Evolutionary conservation across 2,797 vertebrate genomes (phyloP), one percentile per base, ranked within the genome.

Genomic region (Amblyopsis hoosieri): DNA sequence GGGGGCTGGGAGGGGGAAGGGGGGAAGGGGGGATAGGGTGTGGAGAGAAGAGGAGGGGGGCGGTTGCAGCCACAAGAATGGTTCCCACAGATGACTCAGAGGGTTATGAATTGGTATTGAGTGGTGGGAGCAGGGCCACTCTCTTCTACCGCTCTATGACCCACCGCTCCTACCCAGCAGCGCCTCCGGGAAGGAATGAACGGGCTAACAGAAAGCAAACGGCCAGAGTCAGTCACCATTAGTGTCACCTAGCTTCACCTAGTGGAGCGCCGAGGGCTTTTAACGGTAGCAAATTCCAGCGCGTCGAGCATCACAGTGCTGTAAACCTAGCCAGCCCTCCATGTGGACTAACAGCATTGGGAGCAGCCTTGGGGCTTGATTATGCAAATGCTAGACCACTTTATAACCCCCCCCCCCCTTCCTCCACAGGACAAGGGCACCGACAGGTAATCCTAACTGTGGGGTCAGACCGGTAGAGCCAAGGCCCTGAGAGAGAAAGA

Each of bases 151-250:
- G 8, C 54, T 17, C 4, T 72, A 42, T 17, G 17, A 10, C 60
- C 51, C 60, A 12, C 19, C 49, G 50, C 54, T 13, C 15, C 54
- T 61, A 12, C 13, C 76, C 29, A 31, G 47, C 55, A 2, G 15
- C n/a, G 17, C 64, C 67, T 52, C 66, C 62, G 59, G 56, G 12
- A 74, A 69, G 59, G 71, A 83, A 85, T 77, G 61, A 81, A 84
- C 45, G 63, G 45, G 14, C 17, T 65, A 67, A 81, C 73, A 77
- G 57, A 84, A 80, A 80, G 71, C 67, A 84, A 90, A 87, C 70
- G 66, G 78, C 48, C 71, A 77, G 58, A 82, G 83, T 85, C 86
- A 77, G 72, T 78, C 64, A 84, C 72, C 75, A 85, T 88, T 83
- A 86, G 65, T 53, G 69, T 81, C 71, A 3, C 37, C 37, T 9